phyloP scores from a whole-genome alignment of 2,113 vertebrate species.

The Limnothrissa miodon region DNA sequence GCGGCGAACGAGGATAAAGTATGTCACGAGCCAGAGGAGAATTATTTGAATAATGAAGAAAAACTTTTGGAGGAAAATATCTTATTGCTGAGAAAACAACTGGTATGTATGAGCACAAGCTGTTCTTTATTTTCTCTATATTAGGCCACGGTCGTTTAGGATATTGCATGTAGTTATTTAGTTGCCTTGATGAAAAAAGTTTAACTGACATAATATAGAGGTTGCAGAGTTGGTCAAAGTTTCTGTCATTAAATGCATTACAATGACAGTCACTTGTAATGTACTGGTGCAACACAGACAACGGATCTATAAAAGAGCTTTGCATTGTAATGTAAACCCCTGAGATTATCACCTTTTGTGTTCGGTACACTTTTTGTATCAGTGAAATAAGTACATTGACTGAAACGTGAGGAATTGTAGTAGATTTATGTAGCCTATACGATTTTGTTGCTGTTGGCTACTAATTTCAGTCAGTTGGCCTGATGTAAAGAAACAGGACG shows the following conservation, averaged over 20 bases:
- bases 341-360: background rate
- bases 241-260: constrained; percentile 14
- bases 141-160: background rate
- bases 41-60: constrained; percentile 78
- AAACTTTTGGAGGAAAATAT: constrained; percentile 89
- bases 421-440: background rate
- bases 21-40: constrained; percentile 47
- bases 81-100: constrained; percentile 82
- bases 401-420: background rate
- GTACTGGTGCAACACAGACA: background rate
- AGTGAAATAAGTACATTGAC: background rate
- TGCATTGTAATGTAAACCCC: constrained; percentile 8
- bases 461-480: background rate
- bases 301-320: constrained; percentile 7
- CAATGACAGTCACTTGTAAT: constrained; percentile 16
- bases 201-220: background rate
- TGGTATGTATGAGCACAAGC: constrained; percentile 71
- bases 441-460: background rate
- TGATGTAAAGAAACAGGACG: background rate
- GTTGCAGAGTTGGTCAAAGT: background rate
- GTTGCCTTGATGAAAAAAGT: background rate
- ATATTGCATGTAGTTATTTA: background rate
- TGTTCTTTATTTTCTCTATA: background rate
- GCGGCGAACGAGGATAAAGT: constrained; percentile 48
- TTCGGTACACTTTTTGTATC: background rate